phyloP scores from a whole-genome alignment of 2,797 vertebrate species.

The Hephaestus fuliginosus region DNA sequence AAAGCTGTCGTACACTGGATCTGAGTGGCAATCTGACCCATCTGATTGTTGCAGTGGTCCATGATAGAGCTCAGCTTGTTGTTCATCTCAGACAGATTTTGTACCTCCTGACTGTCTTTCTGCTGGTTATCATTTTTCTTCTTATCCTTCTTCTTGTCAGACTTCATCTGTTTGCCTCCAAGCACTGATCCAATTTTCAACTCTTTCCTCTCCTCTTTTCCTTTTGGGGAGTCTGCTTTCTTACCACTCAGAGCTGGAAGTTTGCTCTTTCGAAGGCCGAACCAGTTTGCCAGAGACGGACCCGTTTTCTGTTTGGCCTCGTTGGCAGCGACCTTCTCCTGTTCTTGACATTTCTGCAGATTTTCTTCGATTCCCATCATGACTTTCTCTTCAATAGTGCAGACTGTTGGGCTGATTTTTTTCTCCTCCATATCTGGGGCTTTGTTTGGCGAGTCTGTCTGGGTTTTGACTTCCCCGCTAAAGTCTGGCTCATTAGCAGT shows the following conservation, averaged over 20 bases:
- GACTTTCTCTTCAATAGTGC: slow-evolving; percentile 95
- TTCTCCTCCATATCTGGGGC: slow-evolving; percentile 78
- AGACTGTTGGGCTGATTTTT: slow-evolving; percentile 70
- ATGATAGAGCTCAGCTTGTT: slow-evolving; percentile 84
- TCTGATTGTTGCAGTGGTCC: slow-evolving; percentile 85
- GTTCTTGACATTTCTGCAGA: slow-evolving; percentile 91
- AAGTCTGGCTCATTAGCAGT: slow-evolving; percentile 74
- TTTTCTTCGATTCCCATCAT: slow-evolving; percentile 96
- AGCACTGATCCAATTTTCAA: slow-evolving; percentile 87
- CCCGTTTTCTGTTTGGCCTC: slow-evolving; percentile 89
- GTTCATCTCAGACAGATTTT: slow-evolving; percentile 74
- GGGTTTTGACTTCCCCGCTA: slow-evolving; percentile 66
- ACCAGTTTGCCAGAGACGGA: slow-evolving; percentile 94
- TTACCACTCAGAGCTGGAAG: slow-evolving; percentile 90
- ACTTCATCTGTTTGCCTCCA: slow-evolving; percentile 88
- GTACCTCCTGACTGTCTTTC: slow-evolving; percentile 82
- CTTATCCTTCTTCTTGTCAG: slow-evolving; percentile 91
- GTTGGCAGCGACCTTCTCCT: slow-evolving; percentile 83
- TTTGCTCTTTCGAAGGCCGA: slow-evolving; percentile 92
- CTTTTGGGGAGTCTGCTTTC: slow-evolving; percentile 88
- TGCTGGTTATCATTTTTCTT: slow-evolving; percentile 86
- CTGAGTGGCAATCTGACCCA: slow-evolving; percentile 83
- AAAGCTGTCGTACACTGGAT: slow-evolving; percentile 80
- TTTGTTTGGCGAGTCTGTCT: slow-evolving; percentile 75
- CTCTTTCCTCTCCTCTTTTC: slow-evolving; percentile 92